phyloP scores from a whole-genome alignment of 2,888 invertebrate genomes.

The Ochlodes sylvanus region DNA sequence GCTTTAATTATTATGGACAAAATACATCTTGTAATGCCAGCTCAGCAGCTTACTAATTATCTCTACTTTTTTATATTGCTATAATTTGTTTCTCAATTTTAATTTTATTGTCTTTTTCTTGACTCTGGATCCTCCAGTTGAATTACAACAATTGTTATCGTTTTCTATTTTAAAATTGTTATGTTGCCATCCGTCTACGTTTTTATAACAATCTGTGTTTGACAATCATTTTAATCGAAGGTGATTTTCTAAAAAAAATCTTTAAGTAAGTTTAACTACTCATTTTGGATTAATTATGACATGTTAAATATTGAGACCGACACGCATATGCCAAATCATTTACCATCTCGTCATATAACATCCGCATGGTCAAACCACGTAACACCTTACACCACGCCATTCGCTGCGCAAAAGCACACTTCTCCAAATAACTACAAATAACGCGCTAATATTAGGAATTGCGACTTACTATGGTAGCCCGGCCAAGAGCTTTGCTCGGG shows the following conservation, averaged over 20 bases:
- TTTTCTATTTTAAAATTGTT: too few relatives aligned
- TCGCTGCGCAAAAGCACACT: constrained; percentile 53
- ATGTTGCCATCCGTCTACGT: too few relatives aligned
- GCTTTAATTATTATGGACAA: background rate
- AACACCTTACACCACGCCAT: background rate
- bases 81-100: too few relatives aligned
- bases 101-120: too few relatives aligned
- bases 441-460: constrained; percentile 51
- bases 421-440: constrained; percentile 51
- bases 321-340: background rate
- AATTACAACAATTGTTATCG: too few relatives aligned
- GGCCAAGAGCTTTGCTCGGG: constrained; percentile 33
- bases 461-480: constrained; percentile 47
- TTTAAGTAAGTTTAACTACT: too few relatives aligned
- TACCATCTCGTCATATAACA: background rate
- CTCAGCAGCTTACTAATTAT: too few relatives aligned
- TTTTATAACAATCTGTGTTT: too few relatives aligned
- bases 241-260: too few relatives aligned
- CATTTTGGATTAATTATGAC: background rate
- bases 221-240: too few relatives aligned
- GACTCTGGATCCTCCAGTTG: too few relatives aligned
- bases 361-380: background rate
- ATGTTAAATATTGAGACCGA: background rate
- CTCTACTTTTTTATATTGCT: too few relatives aligned
- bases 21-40: background rate